These are phyloP conservation scores for Aurelia sp. DNA, from an alignment of 30 jellyfish, hydroid and myxozoan genomes.

Conservation along the genomic window DNA sequence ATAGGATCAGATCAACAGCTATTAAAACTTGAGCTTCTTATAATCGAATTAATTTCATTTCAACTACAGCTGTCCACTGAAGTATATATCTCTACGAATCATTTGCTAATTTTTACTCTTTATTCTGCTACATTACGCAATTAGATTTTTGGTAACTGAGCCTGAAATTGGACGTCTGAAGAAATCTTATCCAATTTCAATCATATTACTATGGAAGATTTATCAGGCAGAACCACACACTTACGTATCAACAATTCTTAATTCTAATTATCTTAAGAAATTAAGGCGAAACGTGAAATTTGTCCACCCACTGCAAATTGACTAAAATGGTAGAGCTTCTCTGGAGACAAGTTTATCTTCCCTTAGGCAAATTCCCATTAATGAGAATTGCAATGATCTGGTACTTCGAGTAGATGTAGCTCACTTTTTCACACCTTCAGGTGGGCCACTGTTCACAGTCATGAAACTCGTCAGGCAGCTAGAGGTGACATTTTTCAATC, in stretches of 20 bases:
- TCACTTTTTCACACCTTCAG: no score
- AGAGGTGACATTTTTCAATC: no score
- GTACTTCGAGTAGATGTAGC: no score
- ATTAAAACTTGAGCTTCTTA: background rate
- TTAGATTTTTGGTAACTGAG: slow-evolving; percentile 67
- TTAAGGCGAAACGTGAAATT: background rate
- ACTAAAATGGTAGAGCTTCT: no score
- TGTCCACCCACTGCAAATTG: background rate
- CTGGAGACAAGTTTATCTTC: no score
- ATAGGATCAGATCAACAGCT: slow-evolving; percentile 31
- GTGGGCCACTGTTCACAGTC: no score
- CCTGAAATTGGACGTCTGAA: slow-evolving; percentile 14
- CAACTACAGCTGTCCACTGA: slow-evolving; percentile 32
- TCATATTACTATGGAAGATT: slow-evolving; percentile 34
- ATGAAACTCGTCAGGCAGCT: no score
- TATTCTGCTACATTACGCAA: slow-evolving; percentile 42
- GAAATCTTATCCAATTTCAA: slow-evolving; percentile 36
- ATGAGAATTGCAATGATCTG: no score
- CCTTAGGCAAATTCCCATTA: no score
- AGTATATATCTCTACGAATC: slow-evolving; percentile 17
- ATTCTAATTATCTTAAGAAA: background rate
- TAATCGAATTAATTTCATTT: slow-evolving; percentile 41
- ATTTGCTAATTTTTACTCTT: slow-evolving; percentile 36
- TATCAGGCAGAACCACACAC: background rate
- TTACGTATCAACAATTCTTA: background rate